Conservation (phyloP, 2,797 vertebrate genomes). For the Micrastur ruficollis region DNA sequence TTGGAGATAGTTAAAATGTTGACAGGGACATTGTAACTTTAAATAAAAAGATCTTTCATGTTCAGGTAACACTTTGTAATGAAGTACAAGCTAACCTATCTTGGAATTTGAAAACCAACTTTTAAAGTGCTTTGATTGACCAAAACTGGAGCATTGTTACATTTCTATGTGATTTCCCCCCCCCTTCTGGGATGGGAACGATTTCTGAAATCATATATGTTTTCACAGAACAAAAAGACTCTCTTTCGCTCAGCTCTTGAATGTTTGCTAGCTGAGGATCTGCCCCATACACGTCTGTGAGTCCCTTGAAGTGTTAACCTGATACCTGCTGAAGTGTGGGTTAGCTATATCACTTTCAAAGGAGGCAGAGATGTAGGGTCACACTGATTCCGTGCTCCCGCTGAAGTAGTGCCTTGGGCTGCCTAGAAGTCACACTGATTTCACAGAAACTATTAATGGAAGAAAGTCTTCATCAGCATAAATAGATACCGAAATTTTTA, state of each 20-base stretch:
- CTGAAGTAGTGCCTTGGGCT: background rate
- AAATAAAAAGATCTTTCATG: slow-evolving; percentile 11
- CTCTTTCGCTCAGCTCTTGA: background rate
- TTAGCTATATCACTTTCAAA: slow-evolving; percentile 29
- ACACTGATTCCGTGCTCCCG: background rate
- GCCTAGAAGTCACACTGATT: background rate
- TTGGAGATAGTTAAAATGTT: background rate
- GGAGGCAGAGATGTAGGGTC: background rate
- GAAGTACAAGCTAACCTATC: background rate
- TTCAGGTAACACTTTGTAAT: slow-evolving; percentile 15
- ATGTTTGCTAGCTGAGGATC: background rate
- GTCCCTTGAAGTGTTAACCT: slow-evolving; percentile 30
- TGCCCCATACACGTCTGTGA: background rate
- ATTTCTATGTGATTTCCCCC: background rate
- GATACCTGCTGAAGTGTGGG: slow-evolving; percentile 31
- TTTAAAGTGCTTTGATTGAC: slow-evolving; percentile 24
- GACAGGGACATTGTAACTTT: too few species aligned
- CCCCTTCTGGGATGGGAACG: background rate
- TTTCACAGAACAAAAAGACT: slow-evolving; percentile 26
- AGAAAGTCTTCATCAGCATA: background rate
- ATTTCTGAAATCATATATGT: slow-evolving; percentile 27
- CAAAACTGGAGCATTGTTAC: background rate
- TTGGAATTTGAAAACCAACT: slow-evolving; percentile 14
- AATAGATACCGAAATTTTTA: background rate
- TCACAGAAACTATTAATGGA: background rate